Percentiles rank a stretch among this genome's conserved stretches.
phyloP scores from a whole-genome alignment of 2,113 vertebrate genomes.

The Callaeas wilsoni region DNA sequence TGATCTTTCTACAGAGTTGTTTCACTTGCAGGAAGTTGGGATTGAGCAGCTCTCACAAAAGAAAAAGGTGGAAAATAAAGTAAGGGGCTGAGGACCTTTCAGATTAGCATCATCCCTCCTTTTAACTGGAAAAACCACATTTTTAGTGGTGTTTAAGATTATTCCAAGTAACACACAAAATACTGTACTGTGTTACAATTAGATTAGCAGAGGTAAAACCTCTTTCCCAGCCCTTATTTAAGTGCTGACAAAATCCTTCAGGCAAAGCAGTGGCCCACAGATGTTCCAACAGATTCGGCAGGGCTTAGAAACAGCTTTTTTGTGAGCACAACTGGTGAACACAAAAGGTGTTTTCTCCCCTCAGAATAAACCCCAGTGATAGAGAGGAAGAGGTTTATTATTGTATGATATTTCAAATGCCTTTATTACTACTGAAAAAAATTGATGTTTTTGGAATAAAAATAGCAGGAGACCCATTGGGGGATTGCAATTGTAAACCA shows the following conservation, averaged over 20 bases:
- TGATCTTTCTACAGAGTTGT: neutral
- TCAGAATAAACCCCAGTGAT: neutral
- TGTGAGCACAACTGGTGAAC: neutral
- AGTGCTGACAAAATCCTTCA: neutral
- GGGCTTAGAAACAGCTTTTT: neutral
- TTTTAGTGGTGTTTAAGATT: neutral
- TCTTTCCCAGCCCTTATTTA: neutral
- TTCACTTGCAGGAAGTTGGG: neutral
- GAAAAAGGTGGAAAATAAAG: neutral
- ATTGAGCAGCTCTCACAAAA: neutral
- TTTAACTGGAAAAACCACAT: neutral
- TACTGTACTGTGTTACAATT: neutral
- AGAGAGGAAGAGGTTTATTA: neutral
- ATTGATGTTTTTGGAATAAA: neutral
- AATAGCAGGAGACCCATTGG: neutral
- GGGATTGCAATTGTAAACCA: neutral
- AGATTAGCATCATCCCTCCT: neutral
- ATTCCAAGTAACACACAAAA: neutral
- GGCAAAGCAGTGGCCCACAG: neutral
- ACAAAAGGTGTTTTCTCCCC: neutral
- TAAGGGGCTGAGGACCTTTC: neutral
- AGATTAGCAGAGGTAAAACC: neutral
- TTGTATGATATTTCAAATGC: neutral
- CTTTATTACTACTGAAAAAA: neutral
- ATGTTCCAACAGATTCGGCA: neutral